Percentiles rank a stretch among this genome's conserved stretches.
Conservation (phyloP, 2,113 vertebrate species). For the Mobula hypostoma region DNA sequence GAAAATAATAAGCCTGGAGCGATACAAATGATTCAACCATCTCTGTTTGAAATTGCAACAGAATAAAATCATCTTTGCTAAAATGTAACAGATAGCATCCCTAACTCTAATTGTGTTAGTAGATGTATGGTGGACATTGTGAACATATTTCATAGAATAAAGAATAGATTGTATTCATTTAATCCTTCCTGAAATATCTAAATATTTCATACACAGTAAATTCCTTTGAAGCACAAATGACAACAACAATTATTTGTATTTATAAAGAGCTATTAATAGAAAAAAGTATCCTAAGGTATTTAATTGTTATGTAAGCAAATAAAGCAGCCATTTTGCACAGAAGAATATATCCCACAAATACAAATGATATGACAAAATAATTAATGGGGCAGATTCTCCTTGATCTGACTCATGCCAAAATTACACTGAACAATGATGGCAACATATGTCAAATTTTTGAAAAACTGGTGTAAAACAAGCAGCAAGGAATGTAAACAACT, state of each 20-base stretch:
- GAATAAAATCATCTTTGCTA: neutral
- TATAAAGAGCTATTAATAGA: neutral
- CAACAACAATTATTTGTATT: neutral
- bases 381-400: neutral
- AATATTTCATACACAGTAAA: neutral
- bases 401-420: neutral
- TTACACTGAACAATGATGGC: neutral
- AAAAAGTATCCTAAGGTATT: neutral
- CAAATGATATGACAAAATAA: neutral
- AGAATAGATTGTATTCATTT: neutral
- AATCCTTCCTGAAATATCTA: neutral
- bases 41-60: neutral
- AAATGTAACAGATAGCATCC: neutral
- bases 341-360: neutral
- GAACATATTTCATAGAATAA: neutral
- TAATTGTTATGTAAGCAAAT: constrained; percentile 17
- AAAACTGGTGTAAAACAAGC: neutral
- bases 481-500: neutral
- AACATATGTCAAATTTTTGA: neutral
- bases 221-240: neutral
- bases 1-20: neutral
- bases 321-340: neutral
- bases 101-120: neutral
- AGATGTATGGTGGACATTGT: neutral
- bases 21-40: neutral